These are phyloP conservation scores for Bombus difficillimus DNA, from an alignment of 1,140 invertebrate genomes.

Conservation along the genomic window DNA sequence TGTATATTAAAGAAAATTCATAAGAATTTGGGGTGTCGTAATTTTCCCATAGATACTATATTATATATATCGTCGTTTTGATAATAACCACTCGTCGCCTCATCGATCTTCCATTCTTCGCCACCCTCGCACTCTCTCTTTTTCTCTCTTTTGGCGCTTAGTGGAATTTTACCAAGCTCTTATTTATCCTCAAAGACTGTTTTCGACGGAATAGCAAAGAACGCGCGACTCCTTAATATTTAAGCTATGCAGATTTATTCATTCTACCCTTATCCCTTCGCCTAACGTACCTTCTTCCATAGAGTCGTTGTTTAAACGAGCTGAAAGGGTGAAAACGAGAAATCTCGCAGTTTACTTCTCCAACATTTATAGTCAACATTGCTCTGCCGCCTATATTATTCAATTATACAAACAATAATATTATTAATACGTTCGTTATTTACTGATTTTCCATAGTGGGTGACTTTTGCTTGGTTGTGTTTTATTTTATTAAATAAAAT, in stretches of 20 bases:
- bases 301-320: not conserved
- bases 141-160: not conserved
- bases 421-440: not conserved
- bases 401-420: not conserved
- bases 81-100: not conserved
- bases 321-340: not conserved
- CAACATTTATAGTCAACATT: not conserved
- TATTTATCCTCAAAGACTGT: slow-evolving; percentile 16
- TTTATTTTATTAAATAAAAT: not conserved
- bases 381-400: not conserved
- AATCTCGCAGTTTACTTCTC: not conserved
- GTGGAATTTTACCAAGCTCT: not conserved
- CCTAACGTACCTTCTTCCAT: too few relatives aligned
- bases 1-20: not conserved
- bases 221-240: slow-evolving; percentile 1
- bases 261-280: slow-evolving; percentile 3
- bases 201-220: slow-evolving; percentile 7
- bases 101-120: too few relatives aligned
- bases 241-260: slow-evolving; percentile 37
- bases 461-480: not conserved
- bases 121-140: not conserved
- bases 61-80: not conserved
- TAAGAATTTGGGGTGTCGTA: too few relatives aligned
- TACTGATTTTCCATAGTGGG: not conserved
- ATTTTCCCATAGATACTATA: not conserved